phyloP scores from a whole-genome alignment of 2,888 invertebrate species.

The Heliconius sara region DNA sequence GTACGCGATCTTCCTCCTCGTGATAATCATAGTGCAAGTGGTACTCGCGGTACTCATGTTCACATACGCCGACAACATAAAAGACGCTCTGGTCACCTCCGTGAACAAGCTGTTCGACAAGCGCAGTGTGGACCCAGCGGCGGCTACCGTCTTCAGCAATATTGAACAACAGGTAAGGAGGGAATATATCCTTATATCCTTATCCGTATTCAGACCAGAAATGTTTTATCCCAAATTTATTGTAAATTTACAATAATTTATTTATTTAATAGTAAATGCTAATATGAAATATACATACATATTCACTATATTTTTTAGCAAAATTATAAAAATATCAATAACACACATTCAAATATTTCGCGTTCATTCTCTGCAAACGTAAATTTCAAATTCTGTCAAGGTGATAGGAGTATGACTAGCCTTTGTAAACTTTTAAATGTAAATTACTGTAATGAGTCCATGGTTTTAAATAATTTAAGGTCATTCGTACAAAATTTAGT shows the following conservation, averaged over 20 bases:
- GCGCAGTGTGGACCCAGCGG: slow-evolving; percentile 64
- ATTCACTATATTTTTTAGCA: not conserved
- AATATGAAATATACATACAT: no score
- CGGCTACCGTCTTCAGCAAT: slow-evolving; percentile 84
- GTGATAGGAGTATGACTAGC: not conserved
- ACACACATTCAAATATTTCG: not conserved
- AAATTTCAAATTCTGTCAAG: slow-evolving; percentile 11
- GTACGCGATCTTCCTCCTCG: slow-evolving; percentile 89
- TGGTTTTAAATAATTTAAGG: slow-evolving; percentile 5
- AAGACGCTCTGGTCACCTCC: slow-evolving; percentile 74
- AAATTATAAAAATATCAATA: not conserved
- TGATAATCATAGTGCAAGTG: slow-evolving; percentile 89
- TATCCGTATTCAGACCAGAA: no score
- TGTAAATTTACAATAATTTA: no score
- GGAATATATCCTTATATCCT: not conserved
- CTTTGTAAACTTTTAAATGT: slow-evolving; percentile 13
- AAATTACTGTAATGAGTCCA: slow-evolving; percentile 8
- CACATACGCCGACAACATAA: slow-evolving; percentile 84
- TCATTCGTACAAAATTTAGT: not conserved
- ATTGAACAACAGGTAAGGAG: slow-evolving; percentile 84
- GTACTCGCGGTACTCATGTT: slow-evolving; percentile 87
- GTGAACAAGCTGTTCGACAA: slow-evolving; percentile 64
- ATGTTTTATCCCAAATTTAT: no score
- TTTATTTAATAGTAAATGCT: no score
- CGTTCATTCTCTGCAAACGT: not conserved